phyloP scores from a whole-genome alignment of 64 coral and sea anemone species.

The Acropora yongei region DNA sequence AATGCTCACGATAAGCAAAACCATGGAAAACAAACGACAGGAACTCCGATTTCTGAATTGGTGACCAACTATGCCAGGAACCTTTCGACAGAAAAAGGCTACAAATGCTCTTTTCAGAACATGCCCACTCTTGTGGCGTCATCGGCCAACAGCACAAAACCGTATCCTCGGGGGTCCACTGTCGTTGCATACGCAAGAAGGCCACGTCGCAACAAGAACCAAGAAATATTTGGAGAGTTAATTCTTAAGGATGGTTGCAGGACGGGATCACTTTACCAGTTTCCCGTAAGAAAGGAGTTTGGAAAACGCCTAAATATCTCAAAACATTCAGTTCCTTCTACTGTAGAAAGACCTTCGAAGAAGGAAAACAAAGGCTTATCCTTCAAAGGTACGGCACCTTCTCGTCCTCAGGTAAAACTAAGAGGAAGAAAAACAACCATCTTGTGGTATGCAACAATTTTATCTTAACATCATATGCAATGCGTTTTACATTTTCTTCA shows the following conservation, averaged over 20 bases:
- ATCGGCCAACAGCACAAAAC: not conserved
- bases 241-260: not conserved
- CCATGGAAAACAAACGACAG: not conserved
- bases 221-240: conserved; percentile 33
- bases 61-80: not conserved
- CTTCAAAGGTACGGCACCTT: not conserved
- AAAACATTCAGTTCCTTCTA: not conserved
- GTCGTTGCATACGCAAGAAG: not conserved
- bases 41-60: not conserved
- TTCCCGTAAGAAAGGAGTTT: not conserved
- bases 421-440: not conserved
- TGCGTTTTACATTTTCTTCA: too few species aligned
- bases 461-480: too few species aligned
- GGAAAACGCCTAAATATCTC: not conserved
- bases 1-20: conserved; percentile 29
- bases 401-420: not conserved
- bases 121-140: not conserved
- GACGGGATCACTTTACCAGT: not conserved
- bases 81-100: not conserved
- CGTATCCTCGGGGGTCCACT: not conserved
- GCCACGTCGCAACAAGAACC: not conserved
- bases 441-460: too few species aligned
- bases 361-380: not conserved
- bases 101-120: not conserved
- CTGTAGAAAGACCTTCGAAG: not conserved